Conservation (phyloP, 1,140 invertebrate genomes). For the Drosophila asahinai region DNA sequence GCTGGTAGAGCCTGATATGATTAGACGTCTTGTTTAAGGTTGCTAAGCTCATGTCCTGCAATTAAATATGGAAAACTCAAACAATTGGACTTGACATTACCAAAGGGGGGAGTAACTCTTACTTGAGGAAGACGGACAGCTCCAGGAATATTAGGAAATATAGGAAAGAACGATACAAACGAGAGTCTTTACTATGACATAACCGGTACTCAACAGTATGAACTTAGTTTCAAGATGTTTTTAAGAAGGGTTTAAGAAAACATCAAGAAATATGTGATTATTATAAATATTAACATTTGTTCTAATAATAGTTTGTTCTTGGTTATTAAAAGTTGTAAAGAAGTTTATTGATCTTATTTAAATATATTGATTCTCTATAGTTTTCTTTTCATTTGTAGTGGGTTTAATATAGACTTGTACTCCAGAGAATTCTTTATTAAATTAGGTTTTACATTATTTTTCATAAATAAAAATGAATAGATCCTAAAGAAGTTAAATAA, state of each 20-base stretch:
- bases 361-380: too few species aligned
- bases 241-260: background rate
- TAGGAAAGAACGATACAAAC: background rate
- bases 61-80: conserved; percentile 48
- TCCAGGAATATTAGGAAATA: background rate
- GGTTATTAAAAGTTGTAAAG: too few species aligned
- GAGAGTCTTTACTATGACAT: background rate
- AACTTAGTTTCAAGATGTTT: background rate
- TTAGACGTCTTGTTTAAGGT: conserved; percentile 63
- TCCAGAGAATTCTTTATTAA: too few species aligned
- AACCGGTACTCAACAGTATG: too few species aligned
- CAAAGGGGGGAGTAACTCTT: background rate
- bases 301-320: too few species aligned
- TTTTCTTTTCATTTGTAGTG: too few species aligned
- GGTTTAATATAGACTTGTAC: too few species aligned
- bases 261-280: background rate
- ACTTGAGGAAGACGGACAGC: background rate
- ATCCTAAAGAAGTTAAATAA: background rate
- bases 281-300: too few species aligned
- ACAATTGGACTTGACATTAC: conserved; percentile 12
- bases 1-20: conserved; percentile 61
- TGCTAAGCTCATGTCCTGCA: conserved; percentile 66
- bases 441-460: too few species aligned
- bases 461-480: too few species aligned
- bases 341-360: too few species aligned